Base-by-base conservation (phyloP, 1,140 invertebrate genomes). In the Bombus confusus region DNA sequence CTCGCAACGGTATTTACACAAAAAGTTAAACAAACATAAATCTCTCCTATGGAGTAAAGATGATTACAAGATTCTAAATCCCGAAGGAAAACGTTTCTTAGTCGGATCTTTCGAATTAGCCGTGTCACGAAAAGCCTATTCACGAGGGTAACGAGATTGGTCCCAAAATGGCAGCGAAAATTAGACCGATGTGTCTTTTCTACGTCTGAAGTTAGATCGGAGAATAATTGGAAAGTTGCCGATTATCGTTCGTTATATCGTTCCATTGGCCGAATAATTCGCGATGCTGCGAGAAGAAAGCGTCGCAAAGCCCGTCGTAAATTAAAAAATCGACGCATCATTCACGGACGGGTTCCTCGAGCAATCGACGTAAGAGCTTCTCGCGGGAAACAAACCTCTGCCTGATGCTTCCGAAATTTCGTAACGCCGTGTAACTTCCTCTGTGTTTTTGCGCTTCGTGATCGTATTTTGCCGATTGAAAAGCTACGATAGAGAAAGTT, bases 301-400 rank as follows among this genome's bases (percentile, higher is more conserved):
- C 25, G 9, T 31, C n/a, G 10, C 18, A 52, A 52, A 4, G 12
- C 41, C 4, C 25, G 39, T 47, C 71, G 59, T 74, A 82, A 64
- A 82, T 82, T 82, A 59, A 31, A 57, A 66, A 82, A 71, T 75
- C 52, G 28, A 1, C 31, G 9, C 57, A 37, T 41, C 39, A 18
- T 68, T 34, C 31, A 41, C 31, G 31, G 47, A 52, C 25, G 12
- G 12, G 22, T 52, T 52, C 18, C 15, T 18, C 1, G 52, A 3
- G 25, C 43, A 82, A 86, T 87, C 86, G 74, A 82, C 41, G 64
- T 86, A 77, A 82, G 73, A 87, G 83, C 62, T 39, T 78, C 52
- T 31, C 41, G 15, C 15, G 25, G 22, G 22, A 34, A 34, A 31
- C 66, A 85, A 71, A 66, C 28, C 62, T 10, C 34, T n/a, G 34